Percentiles rank a stretch among this genome's conserved stretches.
Conservation (phyloP, 2,888 invertebrate genomes). For the Andrena camellia region DNA sequence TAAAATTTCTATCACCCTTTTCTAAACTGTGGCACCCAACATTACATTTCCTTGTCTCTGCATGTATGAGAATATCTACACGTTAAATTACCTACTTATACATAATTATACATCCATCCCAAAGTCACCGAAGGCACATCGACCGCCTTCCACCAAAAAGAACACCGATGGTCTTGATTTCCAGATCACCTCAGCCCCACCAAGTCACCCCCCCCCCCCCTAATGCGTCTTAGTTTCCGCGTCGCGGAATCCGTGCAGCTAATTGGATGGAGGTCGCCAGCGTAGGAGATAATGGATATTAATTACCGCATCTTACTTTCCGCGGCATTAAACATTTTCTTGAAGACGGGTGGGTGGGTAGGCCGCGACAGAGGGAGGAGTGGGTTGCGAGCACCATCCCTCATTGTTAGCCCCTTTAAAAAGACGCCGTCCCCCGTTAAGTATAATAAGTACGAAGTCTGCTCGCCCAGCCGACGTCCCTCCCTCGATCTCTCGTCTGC, state of each 20-base stretch:
- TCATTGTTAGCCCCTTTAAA: conserved; percentile 84
- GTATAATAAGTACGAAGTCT: conserved; percentile 82
- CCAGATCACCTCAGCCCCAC: conserved; percentile 22
- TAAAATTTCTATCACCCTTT: no score
- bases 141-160: no score
- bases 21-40: no score
- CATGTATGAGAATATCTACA: no score
- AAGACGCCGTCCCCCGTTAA: conserved; percentile 81
- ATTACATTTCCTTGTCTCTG: no score
- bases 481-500: conserved; percentile 62
- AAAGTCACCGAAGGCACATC: no score
- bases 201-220: conserved; percentile 68
- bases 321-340: conserved; percentile 84
- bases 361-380: conserved; percentile 17
- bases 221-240: conserved; percentile 82
- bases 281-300: conserved; percentile 84
- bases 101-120: no score
- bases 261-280: conserved; percentile 81
- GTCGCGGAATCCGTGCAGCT: conserved; percentile 73
- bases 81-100: no score
- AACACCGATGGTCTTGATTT: conserved; percentile 1
- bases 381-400: conserved; percentile 78
- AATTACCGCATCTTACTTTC: conserved; percentile 84
- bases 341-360: conserved; percentile 65
- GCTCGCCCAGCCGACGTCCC: conserved; percentile 49